Evolutionary conservation across 1,140 invertebrate species (phyloP).

Genomic region (Diploscapter pachys): DNA sequence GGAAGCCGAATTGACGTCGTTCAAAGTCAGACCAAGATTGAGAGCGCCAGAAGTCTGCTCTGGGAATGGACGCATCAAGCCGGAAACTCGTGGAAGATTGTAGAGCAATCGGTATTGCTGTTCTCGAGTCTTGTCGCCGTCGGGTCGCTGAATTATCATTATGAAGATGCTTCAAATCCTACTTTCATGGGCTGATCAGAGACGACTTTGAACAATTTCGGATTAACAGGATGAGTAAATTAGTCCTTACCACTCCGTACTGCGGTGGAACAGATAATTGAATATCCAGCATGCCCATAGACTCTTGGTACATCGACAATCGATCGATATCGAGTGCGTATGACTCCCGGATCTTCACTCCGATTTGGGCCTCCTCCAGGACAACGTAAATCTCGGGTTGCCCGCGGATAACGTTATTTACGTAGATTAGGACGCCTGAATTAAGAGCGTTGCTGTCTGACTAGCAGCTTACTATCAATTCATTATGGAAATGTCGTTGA

Average conservation of each 20-base stretch:
- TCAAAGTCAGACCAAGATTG: slow-evolving; percentile 20
- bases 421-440: slow-evolving; percentile 38
- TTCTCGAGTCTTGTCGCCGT: slow-evolving; percentile 58
- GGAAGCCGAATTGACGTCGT: slow-evolving; percentile 28
- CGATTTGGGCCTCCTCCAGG: slow-evolving; percentile 37
- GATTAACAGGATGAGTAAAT: neutral
- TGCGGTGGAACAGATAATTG: slow-evolving; percentile 35
- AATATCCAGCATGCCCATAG: slow-evolving; percentile 32
- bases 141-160: slow-evolving; percentile 35
- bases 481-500: too few species aligned
- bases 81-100: slow-evolving; percentile 39
- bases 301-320: slow-evolving; percentile 22
- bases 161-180: neutral
- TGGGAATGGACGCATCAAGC: slow-evolving; percentile 24
- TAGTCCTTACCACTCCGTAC: slow-evolving; percentile 31
- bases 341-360: slow-evolving; percentile 36
- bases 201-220: neutral
- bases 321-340: slow-evolving; percentile 38
- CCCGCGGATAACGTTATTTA: slow-evolving; percentile 37
- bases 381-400: slow-evolving; percentile 41
- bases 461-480: too few species aligned
- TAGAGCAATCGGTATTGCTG: slow-evolving; percentile 45
- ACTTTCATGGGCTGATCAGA: neutral
- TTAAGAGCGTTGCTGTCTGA: slow-evolving; percentile 1
- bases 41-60: slow-evolving; percentile 22